Base-by-base conservation (phyloP, 2,797 vertebrate species). In the Eutrigla gurnardus region DNA sequence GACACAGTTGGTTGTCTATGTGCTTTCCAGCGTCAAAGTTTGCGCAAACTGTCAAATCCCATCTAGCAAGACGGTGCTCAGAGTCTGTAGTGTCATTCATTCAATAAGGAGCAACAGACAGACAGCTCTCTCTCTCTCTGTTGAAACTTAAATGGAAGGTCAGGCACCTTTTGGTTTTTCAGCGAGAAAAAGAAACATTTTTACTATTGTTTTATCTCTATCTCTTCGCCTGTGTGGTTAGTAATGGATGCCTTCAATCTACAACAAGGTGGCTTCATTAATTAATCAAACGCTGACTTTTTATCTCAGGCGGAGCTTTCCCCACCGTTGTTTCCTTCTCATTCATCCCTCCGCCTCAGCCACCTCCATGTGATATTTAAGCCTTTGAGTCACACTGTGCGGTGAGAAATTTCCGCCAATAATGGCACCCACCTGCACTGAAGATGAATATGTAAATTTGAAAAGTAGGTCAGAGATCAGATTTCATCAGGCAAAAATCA, bases 381-480 rank as follows among this genome's bases (percentile, higher is more conserved):
- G 85, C 83, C 83, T 93, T 90, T 92, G 90, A 90, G 60, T 86
- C 90, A 84, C 73, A 89, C 88, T 87, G 90, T 84, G 88, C 80
- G 36, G 74, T 7, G 73, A 88, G 86, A 74, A 25, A 65, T 81
- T 90, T 82, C 82, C 88, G 89, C 89, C 92, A 93, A 90, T 89
- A 92, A 88, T 49, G 18, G 75, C 72, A 76, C 77, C 86, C 91
- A 88, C 91, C 91, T 87, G 89, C 90, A 65, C 91, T 39, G 86
- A 84, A 87, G 89, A 93, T 93, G 88, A 91, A 93, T 91, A 93
- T 93, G 91, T 84, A 91, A 92, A 93, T 91, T 63, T 77, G 33
- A 88, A 91, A 91, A 92, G 87, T 88, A 77, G 91, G 90, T 90
- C 88, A 84, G 85, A 88, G 89, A 92, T 93, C 88, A 89, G 78